Conservation (phyloP, 2,888 invertebrate species). For the Steromphala cineraria region DNA sequence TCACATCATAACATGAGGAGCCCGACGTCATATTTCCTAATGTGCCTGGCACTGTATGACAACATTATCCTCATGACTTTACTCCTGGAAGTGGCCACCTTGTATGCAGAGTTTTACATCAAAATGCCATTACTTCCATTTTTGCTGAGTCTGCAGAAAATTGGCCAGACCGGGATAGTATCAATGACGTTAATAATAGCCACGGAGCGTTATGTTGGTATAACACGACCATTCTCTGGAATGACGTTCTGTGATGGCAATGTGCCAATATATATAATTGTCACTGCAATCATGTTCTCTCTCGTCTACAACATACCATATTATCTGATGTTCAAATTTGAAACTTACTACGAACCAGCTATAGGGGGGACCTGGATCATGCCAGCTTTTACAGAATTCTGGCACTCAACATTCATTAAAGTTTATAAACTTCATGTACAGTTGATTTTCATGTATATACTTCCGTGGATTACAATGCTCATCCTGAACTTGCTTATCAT, state of each 20-base stretch:
- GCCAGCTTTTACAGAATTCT: neutral
- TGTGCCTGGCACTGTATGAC: constrained; percentile 94
- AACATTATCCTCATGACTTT: constrained; percentile 86
- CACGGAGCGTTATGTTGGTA: constrained; percentile 15
- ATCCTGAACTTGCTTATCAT: constrained; percentile 15
- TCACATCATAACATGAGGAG: constrained; percentile 90
- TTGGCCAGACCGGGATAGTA: constrained; percentile 7
- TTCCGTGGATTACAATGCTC: constrained; percentile 14
- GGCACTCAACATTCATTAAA: neutral
- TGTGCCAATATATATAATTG: constrained; percentile 6
- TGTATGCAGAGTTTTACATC: neutral
- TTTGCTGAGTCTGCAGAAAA: constrained; percentile 3
- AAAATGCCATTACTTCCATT: neutral
- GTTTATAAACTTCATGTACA: constrained; percentile 14
- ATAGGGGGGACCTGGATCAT: neutral
- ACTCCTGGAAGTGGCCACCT: constrained; percentile 6
- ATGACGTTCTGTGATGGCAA: constrained; percentile 7
- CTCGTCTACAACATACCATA: constrained; percentile 20
- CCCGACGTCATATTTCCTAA: constrained; percentile 94
- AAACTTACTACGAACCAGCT: neutral
- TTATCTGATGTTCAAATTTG: neutral
- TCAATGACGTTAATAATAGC: constrained; percentile 13
- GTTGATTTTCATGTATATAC: constrained; percentile 2
- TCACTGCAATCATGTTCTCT: neutral
- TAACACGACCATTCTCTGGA: constrained; percentile 2